Conservation (phyloP, 2,888 invertebrate genomes). For the Loripinus fragilis region DNA sequence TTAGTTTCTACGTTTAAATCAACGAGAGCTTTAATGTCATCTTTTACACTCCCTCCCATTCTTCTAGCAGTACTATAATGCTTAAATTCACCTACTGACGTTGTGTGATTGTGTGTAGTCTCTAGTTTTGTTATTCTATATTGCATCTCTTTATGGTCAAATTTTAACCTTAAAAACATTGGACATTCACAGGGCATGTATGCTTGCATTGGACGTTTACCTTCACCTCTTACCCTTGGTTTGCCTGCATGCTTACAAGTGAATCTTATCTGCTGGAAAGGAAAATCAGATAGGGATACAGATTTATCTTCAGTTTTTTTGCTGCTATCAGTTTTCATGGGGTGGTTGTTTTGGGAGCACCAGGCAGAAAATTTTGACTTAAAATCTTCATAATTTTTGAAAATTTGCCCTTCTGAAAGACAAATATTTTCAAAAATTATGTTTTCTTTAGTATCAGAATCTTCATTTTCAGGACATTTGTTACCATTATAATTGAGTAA, state of each 20-base stretch:
- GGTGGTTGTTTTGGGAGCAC: constrained; percentile 4
- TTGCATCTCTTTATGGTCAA: neutral
- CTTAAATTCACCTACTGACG: constrained; percentile 12
- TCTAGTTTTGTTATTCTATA: constrained; percentile 16
- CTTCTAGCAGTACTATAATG: constrained; percentile 7
- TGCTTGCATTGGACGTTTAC: neutral
- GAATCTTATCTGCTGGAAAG: constrained; percentile 1
- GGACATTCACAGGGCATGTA: constrained; percentile 17
- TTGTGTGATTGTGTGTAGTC: neutral
- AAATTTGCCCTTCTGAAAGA: neutral
- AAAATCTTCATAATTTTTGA: neutral
- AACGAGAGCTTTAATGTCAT: neutral
- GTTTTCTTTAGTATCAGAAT: neutral
- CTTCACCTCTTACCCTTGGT: constrained; percentile 2
- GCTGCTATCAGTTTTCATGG: constrained; percentile 9
- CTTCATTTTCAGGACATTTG: neutral
- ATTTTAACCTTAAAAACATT: constrained; percentile 8
- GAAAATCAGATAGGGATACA: neutral
- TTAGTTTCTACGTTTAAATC: constrained; percentile 11
- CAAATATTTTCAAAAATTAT: neutral
- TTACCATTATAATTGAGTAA: neutral
- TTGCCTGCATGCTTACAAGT: constrained; percentile 25
- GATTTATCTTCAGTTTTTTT: neutral
- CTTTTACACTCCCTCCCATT: neutral
- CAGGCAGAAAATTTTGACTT: neutral